Evolutionary conservation across 2,888 invertebrate genomes (phyloP).

Genomic region (Lutraria lutraria): DNA sequence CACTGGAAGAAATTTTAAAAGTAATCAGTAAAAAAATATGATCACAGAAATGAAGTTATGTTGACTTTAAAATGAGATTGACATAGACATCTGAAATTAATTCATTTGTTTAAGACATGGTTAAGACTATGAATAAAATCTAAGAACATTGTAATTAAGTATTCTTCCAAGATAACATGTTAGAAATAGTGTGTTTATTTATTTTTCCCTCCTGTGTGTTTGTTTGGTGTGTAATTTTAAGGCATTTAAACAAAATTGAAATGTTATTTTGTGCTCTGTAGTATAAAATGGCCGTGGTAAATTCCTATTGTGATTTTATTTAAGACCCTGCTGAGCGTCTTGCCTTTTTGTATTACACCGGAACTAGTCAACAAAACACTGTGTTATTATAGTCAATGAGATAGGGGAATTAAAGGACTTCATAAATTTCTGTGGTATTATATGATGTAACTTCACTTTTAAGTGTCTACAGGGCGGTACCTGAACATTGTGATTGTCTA

Average conservation of each 20-base stretch:
- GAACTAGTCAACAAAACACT: constrained; percentile 27
- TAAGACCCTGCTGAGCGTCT: not conserved
- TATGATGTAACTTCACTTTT: constrained; percentile 28
- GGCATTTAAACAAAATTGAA: not conserved
- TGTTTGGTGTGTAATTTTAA: not conserved
- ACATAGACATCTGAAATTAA: no score
- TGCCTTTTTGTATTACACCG: constrained; percentile 34
- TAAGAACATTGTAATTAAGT: no score
- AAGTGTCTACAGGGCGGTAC: not conserved
- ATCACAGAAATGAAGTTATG: no score
- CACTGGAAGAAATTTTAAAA: no score
- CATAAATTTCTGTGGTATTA: constrained; percentile 37
- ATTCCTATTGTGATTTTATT: not conserved
- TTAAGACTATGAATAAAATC: no score
- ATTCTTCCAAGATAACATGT: no score
- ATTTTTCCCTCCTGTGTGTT: not conserved
- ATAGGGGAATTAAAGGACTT: constrained; percentile 39
- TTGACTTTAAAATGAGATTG: no score
- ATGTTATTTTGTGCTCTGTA: constrained; percentile 4
- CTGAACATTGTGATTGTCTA: not conserved
- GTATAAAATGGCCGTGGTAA: not conserved
- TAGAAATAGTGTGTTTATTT: not conserved
- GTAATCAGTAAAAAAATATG: no score
- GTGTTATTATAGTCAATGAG: constrained; percentile 47
- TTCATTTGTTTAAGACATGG: no score